Base-by-base conservation (phyloP, 2,113 vertebrate genomes). In the Channa argus region DNA sequence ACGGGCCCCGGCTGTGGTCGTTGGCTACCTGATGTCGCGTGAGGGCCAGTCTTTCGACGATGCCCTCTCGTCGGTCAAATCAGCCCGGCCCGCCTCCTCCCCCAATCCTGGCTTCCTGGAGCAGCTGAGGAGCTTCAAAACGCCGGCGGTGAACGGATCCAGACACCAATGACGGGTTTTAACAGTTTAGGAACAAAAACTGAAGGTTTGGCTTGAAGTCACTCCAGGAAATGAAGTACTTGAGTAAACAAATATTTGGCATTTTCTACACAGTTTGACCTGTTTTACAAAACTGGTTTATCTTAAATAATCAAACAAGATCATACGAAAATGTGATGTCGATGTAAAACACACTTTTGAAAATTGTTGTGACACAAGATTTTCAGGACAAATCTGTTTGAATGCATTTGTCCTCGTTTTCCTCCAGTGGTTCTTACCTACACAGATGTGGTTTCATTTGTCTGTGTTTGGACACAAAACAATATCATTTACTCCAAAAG, bases 71-170 rank as follows among this genome's bases (percentile, higher is more conserved):
- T 13, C 94, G 86, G 97, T 99, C 78, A 97, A 96, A 90, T 94
- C 92, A 2, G 96, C 95, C 14, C 96, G 96, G 15, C 95, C 96
- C 4, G 91, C 86, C 0, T 92, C 95, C 39, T 95, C 95, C 82
- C 98, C 97, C 9, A 99, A 99, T 88, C 90, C 95, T 0, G 97
- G 97, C 62, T 99, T 99, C 88, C 82, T 96, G 91, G 94, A 97
- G n/a, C 97, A 99, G 80, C 95, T 99, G 62, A 79, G 36, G 46
- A 80, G 64, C 52, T 80, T 44, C 81, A 74, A 77, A 71, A 36
- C 24, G 0, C n/a, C 5, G 2, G 14, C 7, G 9, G 9, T 60
- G 24, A 90, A 91, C 1, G 83, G 86, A 12, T 79, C 77, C 69
- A 69, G 54, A 52, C 68, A 70, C 65, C 88, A 39, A 74, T 24